Percentiles rank a stretch among this genome's conserved stretches.
These are phyloP conservation scores for Stomatorhinus walkeri DNA, from an alignment of 2,797 vertebrate genomes.

Conservation along the genomic window DNA sequence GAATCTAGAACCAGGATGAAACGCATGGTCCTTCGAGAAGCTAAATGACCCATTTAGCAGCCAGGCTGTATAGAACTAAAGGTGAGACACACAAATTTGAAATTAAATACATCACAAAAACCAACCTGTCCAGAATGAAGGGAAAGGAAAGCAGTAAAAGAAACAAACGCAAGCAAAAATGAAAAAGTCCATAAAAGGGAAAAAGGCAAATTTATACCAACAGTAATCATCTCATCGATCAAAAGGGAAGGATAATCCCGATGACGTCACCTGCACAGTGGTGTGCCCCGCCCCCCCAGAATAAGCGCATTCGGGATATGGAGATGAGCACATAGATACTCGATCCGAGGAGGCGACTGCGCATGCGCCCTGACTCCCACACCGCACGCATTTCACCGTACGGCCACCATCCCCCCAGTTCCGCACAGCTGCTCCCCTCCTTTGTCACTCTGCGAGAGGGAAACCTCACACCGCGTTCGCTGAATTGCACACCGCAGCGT, in stretches of 20 bases:
- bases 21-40: neutral
- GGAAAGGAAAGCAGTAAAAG: neutral
- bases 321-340: neutral
- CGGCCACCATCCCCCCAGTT: conserved; percentile 14
- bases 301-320: conserved; percentile 10
- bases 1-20: neutral
- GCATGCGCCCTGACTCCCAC: conserved; percentile 7
- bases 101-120: neutral
- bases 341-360: conserved; percentile 3
- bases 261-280: neutral
- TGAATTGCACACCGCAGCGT: conserved; percentile 8
- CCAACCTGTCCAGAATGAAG: neutral
- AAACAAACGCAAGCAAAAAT: neutral
- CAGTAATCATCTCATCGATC: neutral
- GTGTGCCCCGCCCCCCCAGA: neutral
- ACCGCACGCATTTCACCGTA: neutral
- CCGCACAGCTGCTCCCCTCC: conserved; percentile 22
- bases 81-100: neutral
- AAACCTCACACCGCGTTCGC: conserved; percentile 25
- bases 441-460: conserved; percentile 23
- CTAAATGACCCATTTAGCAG: neutral
- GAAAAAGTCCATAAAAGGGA: neutral
- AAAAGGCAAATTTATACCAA: neutral
- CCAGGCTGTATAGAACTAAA: neutral
- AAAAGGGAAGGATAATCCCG: neutral